A percentile compares a stretch with the other conserved stretches of the same genome.
Evolutionary conservation across 1,140 invertebrate genomes (phyloP).

Genomic region (Hylyphantes graminicola): DNA sequence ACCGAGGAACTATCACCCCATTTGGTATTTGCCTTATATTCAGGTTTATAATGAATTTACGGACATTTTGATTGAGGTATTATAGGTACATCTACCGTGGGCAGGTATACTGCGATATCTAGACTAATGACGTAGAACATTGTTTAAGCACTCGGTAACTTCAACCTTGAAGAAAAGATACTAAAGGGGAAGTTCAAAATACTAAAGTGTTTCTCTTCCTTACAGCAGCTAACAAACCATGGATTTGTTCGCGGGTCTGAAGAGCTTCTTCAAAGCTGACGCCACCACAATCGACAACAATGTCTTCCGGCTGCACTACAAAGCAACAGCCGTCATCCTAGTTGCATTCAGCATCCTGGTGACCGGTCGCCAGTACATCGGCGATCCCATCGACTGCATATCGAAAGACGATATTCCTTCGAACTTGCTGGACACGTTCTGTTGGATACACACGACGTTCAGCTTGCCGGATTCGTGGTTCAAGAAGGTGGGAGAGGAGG

Average conservation of each 20-base stretch:
- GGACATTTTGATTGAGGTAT: no score
- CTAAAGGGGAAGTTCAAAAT: no score
- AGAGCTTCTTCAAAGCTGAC: constrained; percentile 80
- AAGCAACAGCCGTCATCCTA: constrained; percentile 89
- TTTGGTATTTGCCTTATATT: no score
- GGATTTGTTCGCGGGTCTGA: constrained; percentile 63
- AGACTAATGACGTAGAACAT: no score
- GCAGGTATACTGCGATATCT: no score
- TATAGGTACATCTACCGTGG: no score
- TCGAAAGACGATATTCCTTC: constrained; percentile 63
- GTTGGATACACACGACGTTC: constrained; percentile 66
- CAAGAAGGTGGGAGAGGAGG: constrained; percentile 64
- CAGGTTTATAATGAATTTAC: no score
- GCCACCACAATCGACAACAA: constrained; percentile 92
- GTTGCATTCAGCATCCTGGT: constrained; percentile 93
- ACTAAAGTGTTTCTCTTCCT: not conserved
- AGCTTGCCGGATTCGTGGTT: constrained; percentile 75
- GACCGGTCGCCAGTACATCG: constrained; percentile 78
- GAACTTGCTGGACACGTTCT: constrained; percentile 64
- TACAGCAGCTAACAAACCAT: constrained; percentile 19
- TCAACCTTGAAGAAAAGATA: no score
- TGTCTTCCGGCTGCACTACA: constrained; percentile 91
- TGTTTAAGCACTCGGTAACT: no score
- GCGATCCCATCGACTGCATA: constrained; percentile 65
- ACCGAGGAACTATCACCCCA: no score